Conservation (phyloP, 2,113 vertebrate genomes). For the Arizona elegans region DNA sequence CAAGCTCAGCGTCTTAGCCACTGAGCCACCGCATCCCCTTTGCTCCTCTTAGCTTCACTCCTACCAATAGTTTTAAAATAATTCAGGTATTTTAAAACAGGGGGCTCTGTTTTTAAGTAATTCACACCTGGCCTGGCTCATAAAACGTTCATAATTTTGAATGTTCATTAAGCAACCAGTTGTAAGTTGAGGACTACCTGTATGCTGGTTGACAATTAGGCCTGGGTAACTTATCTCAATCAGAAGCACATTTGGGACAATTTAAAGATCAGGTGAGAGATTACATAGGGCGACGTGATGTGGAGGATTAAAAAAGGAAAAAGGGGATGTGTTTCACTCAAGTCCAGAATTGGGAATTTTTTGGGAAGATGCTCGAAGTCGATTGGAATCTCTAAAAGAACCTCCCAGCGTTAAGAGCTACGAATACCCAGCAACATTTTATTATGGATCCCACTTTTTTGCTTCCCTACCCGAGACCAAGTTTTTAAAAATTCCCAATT, state of each 20-base stretch:
- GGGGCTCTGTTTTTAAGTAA: neutral
- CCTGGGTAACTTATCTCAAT: neutral
- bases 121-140: neutral
- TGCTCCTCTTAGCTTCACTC: neutral
- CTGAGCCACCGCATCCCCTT: fast-evolving
- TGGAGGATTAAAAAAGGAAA: neutral
- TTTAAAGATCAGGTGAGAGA: neutral
- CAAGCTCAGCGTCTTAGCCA: too few relatives aligned
- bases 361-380: neutral
- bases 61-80: neutral
- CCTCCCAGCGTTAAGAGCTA: neutral
- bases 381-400: neutral
- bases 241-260: neutral
- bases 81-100: neutral
- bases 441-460: neutral
- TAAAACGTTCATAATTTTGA: neutral
- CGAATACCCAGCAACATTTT: neutral
- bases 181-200: neutral
- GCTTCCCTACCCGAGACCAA: neutral
- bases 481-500: neutral
- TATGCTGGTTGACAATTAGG: neutral
- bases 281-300: neutral
- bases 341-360: neutral
- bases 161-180: neutral
- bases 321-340: neutral